Conservation (phyloP, 1,140 invertebrate species). For the Drosophila auraria region DNA sequence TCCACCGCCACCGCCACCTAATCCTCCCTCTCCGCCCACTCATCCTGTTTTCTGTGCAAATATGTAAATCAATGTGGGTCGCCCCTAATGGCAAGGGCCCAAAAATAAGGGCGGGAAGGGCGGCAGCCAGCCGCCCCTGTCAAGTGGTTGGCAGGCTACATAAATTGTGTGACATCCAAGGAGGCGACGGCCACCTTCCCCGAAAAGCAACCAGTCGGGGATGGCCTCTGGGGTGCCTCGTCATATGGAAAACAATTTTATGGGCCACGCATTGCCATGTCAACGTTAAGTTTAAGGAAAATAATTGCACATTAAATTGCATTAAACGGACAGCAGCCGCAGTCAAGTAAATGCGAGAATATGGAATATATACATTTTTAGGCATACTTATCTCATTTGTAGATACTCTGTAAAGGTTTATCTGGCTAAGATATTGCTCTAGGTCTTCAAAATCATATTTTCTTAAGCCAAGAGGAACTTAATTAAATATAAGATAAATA, state of each 20-base stretch:
- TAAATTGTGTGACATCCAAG: constrained; percentile 59
- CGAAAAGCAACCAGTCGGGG: background rate
- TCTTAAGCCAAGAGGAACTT: no score
- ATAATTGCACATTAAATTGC: constrained; percentile 71
- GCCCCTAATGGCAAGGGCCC: constrained; percentile 57
- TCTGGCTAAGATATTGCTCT: background rate
- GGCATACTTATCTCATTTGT: background rate
- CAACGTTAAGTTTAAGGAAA: constrained; percentile 58
- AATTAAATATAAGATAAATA: background rate
- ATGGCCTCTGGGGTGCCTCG: constrained; percentile 49
- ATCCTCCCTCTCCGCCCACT: constrained; percentile 12
- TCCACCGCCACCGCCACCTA: constrained; percentile 52
- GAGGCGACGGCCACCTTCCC: constrained; percentile 8
- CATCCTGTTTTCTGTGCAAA: constrained; percentile 55
- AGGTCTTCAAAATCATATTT: background rate
- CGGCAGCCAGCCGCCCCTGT: constrained; percentile 33
- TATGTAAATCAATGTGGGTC: constrained; percentile 79
- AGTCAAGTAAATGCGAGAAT: constrained; percentile 24
- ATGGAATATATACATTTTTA: constrained; percentile 12
- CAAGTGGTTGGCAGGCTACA: constrained; percentile 69
- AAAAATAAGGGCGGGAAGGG: constrained; percentile 28
- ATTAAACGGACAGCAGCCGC: constrained; percentile 44
- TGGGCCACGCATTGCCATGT: constrained; percentile 51
- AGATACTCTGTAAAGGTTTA: constrained; percentile 4
- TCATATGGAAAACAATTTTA: constrained; percentile 57